Percentiles rank a stretch among this genome's conserved stretches.
Evolutionary conservation across 2,888 invertebrate species (phyloP).

Genomic region (Hirtodrosophila cameraria): DNA sequence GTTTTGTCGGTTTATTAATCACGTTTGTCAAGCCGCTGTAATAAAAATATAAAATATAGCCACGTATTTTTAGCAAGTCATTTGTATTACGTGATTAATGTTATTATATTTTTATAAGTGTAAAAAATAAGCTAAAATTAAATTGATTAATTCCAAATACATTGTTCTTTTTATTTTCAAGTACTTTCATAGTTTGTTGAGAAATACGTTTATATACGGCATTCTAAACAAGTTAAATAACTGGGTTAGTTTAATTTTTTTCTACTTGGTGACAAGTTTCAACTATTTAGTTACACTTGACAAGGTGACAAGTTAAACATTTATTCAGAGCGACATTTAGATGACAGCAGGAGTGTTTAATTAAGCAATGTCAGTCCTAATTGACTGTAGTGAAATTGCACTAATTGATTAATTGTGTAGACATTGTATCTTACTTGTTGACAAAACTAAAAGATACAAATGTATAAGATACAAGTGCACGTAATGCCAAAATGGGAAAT

Average conservation of each 20-base stretch:
- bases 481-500: constrained; percentile 1
- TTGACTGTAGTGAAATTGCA: constrained; percentile 21
- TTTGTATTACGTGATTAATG: constrained; percentile 26
- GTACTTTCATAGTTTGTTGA: not conserved
- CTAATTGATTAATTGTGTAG: constrained; percentile 10
- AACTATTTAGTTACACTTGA: not conserved
- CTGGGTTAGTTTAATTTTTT: too few relatives aligned
- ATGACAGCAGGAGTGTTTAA: not conserved
- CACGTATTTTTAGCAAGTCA: constrained; percentile 31
- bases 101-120: constrained; percentile 11
- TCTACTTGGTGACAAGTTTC: constrained; percentile 24
- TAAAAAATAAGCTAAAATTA: too few relatives aligned
- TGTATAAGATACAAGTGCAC: constrained; percentile 14
- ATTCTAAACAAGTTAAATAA: not conserved
- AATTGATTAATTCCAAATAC: constrained; percentile 12
- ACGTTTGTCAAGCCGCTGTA: constrained; percentile 2
- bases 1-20: constrained; percentile 22
- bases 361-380: constrained; percentile 42
- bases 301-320: not conserved
- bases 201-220: not conserved
- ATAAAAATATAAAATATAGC: constrained; percentile 6
- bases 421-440: constrained; percentile 3
- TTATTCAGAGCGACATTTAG: not conserved
- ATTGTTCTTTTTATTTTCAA: not conserved
- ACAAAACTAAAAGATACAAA: constrained; percentile 38